These are phyloP conservation scores for Rhimphoctona megacephalus DNA, from an alignment of 2,888 invertebrate species.

Conservation along the genomic window DNA sequence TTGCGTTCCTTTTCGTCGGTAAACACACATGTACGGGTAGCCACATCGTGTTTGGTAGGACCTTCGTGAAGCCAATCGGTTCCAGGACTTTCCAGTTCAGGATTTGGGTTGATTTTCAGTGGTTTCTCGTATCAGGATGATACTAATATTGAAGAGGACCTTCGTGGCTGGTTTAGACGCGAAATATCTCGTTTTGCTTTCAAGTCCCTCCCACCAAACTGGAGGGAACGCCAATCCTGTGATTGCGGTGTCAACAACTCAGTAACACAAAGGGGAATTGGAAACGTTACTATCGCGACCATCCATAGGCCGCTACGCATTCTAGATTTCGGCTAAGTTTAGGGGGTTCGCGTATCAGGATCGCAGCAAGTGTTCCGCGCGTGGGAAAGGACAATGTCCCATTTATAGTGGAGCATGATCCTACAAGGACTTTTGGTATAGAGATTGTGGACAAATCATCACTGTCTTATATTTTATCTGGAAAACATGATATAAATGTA, in stretches of 20 bases:
- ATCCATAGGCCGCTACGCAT: conserved; percentile 56
- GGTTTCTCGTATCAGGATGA: conserved; percentile 78
- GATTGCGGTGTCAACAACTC: conserved; percentile 16
- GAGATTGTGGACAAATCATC: neutral
- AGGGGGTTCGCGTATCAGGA: conserved; percentile 81
- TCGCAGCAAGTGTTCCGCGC: conserved; percentile 56
- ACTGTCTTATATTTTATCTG: neutral
- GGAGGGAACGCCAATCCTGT: conserved; percentile 23
- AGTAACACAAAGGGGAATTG: neutral
- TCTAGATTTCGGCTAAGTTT: conserved; percentile 79
- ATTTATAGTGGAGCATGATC: conserved; percentile 14
- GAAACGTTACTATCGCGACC: conserved; percentile 7
- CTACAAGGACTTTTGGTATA: neutral
- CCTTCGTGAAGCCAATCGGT: conserved; percentile 58
- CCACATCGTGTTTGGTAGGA: conserved; percentile 55
- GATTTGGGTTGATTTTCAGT: conserved; percentile 77
- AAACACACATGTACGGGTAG: neutral
- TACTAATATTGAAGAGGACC: conserved; percentile 63
- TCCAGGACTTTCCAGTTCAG: conserved; percentile 65
- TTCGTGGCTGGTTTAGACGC: conserved; percentile 5
- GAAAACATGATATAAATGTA: neutral
- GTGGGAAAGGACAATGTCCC: conserved; percentile 47
- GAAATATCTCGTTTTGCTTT: conserved; percentile 47
- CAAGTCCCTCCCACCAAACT: conserved; percentile 17
- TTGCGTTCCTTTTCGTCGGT: conserved; percentile 32